A percentile compares a stretch with the other conserved stretches of the same genome.
These are phyloP conservation scores for Sarcophaga rosellei DNA, from an alignment of 2,888 invertebrate genomes.

Conservation along the genomic window DNA sequence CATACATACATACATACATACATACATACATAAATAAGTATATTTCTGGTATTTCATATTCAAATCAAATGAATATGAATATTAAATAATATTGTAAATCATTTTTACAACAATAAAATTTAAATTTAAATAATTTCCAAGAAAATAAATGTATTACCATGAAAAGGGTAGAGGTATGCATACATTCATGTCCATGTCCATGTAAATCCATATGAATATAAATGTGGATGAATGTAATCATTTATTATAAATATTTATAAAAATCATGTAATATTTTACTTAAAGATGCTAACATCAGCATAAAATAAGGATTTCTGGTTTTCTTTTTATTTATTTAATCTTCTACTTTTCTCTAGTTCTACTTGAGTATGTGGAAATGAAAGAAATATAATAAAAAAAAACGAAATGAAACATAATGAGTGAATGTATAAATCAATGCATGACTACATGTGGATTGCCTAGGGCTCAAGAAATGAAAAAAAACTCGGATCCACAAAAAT, in stretches of 20 bases:
- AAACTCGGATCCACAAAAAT: background rate
- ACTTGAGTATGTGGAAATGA: background rate
- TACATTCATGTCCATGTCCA: background rate
- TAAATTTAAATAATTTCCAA: slow-evolving; percentile 43
- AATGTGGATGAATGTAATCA: slow-evolving; percentile 18
- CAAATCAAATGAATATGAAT: slow-evolving; percentile 12
- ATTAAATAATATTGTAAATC: slow-evolving; percentile 35
- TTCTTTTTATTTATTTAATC: slow-evolving; percentile 1
- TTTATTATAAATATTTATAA: slow-evolving; percentile 57
- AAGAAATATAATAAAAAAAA: background rate
- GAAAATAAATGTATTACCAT: background rate
- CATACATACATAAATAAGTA: slow-evolving; percentile 8
- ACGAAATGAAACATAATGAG: background rate
- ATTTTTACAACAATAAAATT: slow-evolving; percentile 46
- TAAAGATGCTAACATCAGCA: slow-evolving; percentile 61
- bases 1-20: slow-evolving; percentile 1
- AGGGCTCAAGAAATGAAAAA: slow-evolving; percentile 21
- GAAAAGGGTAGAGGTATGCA: background rate
- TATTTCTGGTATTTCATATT: too few relatives aligned
- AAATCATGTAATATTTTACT: slow-evolving; percentile 50
- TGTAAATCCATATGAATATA: slow-evolving; percentile 13
- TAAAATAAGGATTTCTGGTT: slow-evolving; percentile 18
- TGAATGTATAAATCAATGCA: slow-evolving; percentile 20
- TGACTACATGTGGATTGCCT: slow-evolving; percentile 30
- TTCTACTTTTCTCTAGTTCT: background rate